Evolutionary conservation across 1,140 invertebrate species (phyloP).

Genomic region (Phenacoccus solenopsis): DNA sequence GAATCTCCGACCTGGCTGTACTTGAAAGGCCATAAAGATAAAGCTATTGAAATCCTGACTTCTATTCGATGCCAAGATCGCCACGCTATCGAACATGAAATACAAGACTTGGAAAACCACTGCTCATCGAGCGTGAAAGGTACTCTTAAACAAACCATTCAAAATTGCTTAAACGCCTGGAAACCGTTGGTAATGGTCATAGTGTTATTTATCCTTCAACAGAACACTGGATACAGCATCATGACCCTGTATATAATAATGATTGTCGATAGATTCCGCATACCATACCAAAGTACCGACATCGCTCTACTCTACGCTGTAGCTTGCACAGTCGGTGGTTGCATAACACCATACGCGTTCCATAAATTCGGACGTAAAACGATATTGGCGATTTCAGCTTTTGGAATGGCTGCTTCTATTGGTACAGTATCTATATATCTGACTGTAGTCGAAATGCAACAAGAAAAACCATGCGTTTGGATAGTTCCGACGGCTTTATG

Average conservation of each 20-base stretch:
- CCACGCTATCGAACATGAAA: slow-evolving; percentile 26
- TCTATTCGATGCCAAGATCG: not conserved
- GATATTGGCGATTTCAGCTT: not conserved
- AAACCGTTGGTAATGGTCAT: not conserved
- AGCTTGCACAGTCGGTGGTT: not conserved
- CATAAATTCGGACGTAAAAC: not conserved
- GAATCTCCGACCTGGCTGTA: slow-evolving; percentile 43
- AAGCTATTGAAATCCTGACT: slow-evolving; percentile 25
- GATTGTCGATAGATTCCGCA: not conserved
- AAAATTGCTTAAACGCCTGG: not conserved
- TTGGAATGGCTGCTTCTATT: slow-evolving; percentile 10
- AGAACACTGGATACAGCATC: not conserved
- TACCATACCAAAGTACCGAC: not conserved
- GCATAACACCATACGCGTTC: not conserved
- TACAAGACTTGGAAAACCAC: not conserved
- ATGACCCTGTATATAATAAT: not conserved
- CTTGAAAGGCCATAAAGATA: slow-evolving; percentile 24
- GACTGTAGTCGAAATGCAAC: not conserved
- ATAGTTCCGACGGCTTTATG: not conserved
- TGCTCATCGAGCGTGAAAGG: not conserved
- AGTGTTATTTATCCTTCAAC: not conserved
- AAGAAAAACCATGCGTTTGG: not conserved
- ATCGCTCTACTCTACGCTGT: not conserved
- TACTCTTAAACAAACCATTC: not conserved
- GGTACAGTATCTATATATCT: not conserved